These are phyloP conservation scores for Drosophila tripunctata DNA, from an alignment of 2,888 invertebrate species.

Conservation along the genomic window DNA sequence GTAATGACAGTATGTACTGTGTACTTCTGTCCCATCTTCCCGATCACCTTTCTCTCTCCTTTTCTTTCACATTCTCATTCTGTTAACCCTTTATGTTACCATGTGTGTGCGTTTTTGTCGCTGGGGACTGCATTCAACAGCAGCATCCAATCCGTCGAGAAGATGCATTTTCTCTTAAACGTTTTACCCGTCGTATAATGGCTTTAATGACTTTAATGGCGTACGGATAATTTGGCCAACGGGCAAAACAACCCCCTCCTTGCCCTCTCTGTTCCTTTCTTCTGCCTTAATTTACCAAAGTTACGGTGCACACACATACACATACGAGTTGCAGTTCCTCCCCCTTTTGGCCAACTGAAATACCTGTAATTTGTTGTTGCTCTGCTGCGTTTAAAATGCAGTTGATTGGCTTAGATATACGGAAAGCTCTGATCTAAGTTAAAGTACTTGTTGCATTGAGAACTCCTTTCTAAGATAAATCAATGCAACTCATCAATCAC, in stretches of 20 bases:
- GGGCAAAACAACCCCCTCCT: constrained; percentile 42
- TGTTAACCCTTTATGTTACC: not conserved
- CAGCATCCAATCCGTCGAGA: constrained; percentile 50
- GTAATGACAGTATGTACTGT: constrained; percentile 54
- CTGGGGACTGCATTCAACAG: constrained; percentile 29
- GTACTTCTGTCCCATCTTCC: not conserved
- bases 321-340: constrained; percentile 13
- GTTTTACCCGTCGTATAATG: constrained; percentile 77
- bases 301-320: constrained; percentile 39
- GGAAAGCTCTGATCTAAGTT: constrained; percentile 2
- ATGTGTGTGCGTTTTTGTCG: constrained; percentile 53
- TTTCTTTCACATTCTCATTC: too few species aligned
- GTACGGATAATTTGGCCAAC: constrained; percentile 71
- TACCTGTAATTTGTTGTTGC: constrained; percentile 66
- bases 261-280: constrained; percentile 34
- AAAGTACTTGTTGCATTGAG: constrained; percentile 1
- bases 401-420: constrained; percentile 42
- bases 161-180: constrained; percentile 79
- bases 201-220: constrained; percentile 79
- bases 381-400: constrained; percentile 60
- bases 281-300: constrained; percentile 71
- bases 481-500: constrained; percentile 5
- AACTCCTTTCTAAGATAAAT: not conserved
- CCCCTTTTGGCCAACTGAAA: constrained; percentile 23
- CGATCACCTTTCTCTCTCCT: too few species aligned